Percentiles rank a stretch among this genome's conserved stretches.
Evolutionary conservation across 2,888 invertebrate species (phyloP).

Genomic region (Melangyna quadrimaculata): DNA sequence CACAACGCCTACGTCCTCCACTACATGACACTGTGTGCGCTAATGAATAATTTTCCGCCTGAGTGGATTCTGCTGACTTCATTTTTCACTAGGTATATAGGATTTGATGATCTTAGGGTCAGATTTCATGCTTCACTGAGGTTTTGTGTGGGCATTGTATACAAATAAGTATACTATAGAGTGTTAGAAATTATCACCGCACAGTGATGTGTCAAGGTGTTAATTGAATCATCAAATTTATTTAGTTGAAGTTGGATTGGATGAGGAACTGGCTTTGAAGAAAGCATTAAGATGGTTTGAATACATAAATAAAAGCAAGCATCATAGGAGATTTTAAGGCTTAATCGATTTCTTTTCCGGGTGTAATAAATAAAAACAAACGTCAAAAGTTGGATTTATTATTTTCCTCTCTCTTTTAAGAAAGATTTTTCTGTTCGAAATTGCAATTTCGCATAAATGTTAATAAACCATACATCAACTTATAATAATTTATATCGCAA

Average conservation of each 20-base stretch:
- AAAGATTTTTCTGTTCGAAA: too few relatives aligned
- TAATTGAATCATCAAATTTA: constrained; percentile 43
- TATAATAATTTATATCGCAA: too few relatives aligned
- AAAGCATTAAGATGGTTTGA: neutral
- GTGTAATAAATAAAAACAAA: too few relatives aligned
- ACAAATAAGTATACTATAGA: constrained; percentile 5
- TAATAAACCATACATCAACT: too few relatives aligned
- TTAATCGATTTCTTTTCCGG: neutral
- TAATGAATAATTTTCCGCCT: constrained; percentile 51
- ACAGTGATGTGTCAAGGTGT: constrained; percentile 20
- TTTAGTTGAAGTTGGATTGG: neutral
- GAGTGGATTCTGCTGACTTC: constrained; percentile 6
- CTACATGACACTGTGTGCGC: neutral
- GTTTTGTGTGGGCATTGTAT: constrained; percentile 23
- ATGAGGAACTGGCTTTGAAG: neutral
- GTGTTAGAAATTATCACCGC: neutral
- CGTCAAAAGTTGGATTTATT: too few relatives aligned
- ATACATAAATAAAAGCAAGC: too few relatives aligned
- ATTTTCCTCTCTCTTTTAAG: too few relatives aligned
- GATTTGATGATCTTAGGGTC: constrained; percentile 40
- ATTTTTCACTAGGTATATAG: neutral
- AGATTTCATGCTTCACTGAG: constrained; percentile 36
- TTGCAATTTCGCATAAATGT: too few relatives aligned
- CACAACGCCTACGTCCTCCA: constrained; percentile 27
- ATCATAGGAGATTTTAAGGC: neutral